phyloP scores from a whole-genome alignment of 2,888 invertebrate genomes.

The Drosophila emarginata region DNA sequence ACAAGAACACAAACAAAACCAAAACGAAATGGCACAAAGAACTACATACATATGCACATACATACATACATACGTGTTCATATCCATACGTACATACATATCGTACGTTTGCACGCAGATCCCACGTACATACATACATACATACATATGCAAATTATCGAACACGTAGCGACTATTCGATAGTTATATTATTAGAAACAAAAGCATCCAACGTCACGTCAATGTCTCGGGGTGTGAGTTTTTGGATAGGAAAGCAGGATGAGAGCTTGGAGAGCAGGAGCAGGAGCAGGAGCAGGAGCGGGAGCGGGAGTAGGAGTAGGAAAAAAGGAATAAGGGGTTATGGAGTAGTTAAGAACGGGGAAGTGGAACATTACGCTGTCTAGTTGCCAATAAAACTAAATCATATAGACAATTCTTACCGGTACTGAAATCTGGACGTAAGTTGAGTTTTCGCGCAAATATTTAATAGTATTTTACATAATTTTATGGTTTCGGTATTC shows the following conservation, averaged over 20 bases:
- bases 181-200: slow-evolving; percentile 7
- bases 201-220: slow-evolving; percentile 18
- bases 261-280: slow-evolving; percentile 3
- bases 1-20: slow-evolving; percentile 11
- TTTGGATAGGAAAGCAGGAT: not conserved
- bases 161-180: slow-evolving; percentile 13
- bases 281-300: not conserved
- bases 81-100: slow-evolving; percentile 2
- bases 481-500: slow-evolving; percentile 17
- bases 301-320: not conserved
- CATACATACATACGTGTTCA: slow-evolving; percentile 10
- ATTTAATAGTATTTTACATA: slow-evolving; percentile 14
- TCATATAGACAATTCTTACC: slow-evolving; percentile 75
- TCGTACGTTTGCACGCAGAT: not conserved
- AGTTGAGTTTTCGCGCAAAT: slow-evolving; percentile 54
- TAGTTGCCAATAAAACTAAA: slow-evolving; percentile 66
- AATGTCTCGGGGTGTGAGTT: slow-evolving; percentile 11
- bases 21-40: slow-evolving; percentile 3
- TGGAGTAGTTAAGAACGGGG: slow-evolving; percentile 7
- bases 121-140: not conserved
- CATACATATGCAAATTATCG: slow-evolving; percentile 8
- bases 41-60: slow-evolving; percentile 11
- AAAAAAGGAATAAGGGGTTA: not conserved
- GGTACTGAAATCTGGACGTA: slow-evolving; percentile 79
- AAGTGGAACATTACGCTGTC: slow-evolving; percentile 49